Base-by-base conservation (phyloP, 2,888 invertebrate genomes). In the Orchesella flavescens region DNA sequence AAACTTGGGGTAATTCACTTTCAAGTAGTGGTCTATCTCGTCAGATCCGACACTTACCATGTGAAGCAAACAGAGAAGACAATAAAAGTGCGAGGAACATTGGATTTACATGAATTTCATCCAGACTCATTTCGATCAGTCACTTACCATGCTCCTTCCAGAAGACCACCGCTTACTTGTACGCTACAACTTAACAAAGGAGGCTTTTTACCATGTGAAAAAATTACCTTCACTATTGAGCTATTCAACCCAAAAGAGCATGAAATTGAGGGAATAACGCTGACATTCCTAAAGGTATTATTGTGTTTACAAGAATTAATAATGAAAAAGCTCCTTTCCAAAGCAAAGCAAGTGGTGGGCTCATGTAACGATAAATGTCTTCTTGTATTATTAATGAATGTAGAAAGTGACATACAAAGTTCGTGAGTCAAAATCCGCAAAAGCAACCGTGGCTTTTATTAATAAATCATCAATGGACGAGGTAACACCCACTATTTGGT, bases 211-310 rank as follows among this genome's bases (percentile, higher is more conserved):
- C 85, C 85, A 9, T 84, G 85, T 59, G 85, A 86, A 59, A 84
- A 78, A 75, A 86, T 86, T 59, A 84, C 84, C 24, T 86, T 86
- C 76, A 86, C 85, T 13, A 86, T 86, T 78, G 85, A 86, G 79
- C 78, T 86, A 63, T 86, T 82, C 82, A 86, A 86, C 66, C 85
- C 85, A 49, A 82, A 86, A 1, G 85, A 86, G 44, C 75, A 59
- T 66, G 84, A 78, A 43, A 82, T 86, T 61, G 85, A 86, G 24
- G 85, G 82, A 15, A 82, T 86, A 34, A 86, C 85, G 21, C 65
- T 86, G 24, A 86, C 84, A 65, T 86, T 86, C 75, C 72, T 86
- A 13, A 86, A 86, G 85, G 85, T 85, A n/a, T n/a, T n/a, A n/a
- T n/a, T n/a, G n/a, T n/a, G n/a, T n/a, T n/a, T n/a, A n/a, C n/a